Conservation (phyloP, 2,113 vertebrate genomes). For the Cottus gobio region DNA sequence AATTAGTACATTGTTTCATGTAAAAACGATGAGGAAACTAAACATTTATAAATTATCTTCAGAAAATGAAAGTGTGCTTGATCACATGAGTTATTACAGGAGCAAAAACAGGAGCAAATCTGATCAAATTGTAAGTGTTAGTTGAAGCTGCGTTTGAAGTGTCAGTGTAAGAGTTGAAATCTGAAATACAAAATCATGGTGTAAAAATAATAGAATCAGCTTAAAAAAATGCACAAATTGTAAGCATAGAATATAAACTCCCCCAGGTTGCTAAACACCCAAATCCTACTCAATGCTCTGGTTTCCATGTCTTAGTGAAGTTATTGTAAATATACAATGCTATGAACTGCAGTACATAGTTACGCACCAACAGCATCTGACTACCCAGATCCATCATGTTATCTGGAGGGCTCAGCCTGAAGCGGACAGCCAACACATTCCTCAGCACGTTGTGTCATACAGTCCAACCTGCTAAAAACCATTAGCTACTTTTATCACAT, state of each 20-base stretch:
- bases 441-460: neutral
- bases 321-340: neutral
- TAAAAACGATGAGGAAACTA: neutral
- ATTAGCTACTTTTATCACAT: neutral
- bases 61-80: neutral
- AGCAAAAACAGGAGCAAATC: neutral
- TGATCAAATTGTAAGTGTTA: neutral
- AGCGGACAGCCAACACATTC: constrained; percentile 7
- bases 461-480: neutral
- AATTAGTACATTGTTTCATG: neutral
- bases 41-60: neutral
- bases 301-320: neutral
- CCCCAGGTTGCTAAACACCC: neutral
- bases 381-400: neutral
- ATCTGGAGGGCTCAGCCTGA: neutral
- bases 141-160: no score
- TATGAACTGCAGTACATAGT: neutral
- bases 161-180: no score
- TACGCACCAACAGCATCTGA: neutral
- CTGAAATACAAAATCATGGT: neutral
- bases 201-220: neutral
- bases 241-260: neutral
- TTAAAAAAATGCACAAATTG: neutral
- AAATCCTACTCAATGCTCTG: neutral
- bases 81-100: neutral